These are phyloP conservation scores for Murina feae DNA, from an alignment of 2,113 vertebrate genomes.

Conservation along the genomic window DNA sequence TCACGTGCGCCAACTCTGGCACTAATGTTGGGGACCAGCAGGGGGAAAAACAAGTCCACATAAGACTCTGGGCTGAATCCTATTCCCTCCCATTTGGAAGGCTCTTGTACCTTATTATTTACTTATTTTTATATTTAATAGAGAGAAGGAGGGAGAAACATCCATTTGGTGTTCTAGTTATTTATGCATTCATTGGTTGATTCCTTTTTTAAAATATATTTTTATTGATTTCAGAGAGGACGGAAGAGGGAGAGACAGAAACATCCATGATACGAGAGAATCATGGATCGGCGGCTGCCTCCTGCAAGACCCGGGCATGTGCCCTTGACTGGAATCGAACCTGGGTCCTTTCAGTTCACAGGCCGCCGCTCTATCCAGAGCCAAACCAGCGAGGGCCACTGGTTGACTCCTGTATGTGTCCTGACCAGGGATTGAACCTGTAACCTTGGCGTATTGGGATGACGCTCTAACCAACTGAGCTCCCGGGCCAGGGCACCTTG, in stretches of 20 bases:
- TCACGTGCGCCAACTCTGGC: accelerated
- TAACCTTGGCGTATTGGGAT: neutral
- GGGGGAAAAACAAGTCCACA: neutral
- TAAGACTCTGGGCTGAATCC: neutral
- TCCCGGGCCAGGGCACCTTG: neutral
- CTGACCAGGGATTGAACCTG: neutral
- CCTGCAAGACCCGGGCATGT: too few species aligned
- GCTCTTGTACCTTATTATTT: neutral
- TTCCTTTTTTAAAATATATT: neutral
- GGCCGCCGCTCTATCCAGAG: too few species aligned
- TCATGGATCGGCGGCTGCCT: too few species aligned
- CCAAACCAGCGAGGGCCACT: too few species aligned
- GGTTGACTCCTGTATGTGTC: neutral
- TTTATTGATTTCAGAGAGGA: too few species aligned
- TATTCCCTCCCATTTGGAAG: neutral
- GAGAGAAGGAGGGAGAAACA: neutral
- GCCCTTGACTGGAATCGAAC: too few species aligned
- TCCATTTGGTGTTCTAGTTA: neutral
- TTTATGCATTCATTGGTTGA: neutral
- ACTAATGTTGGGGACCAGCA: neutral
- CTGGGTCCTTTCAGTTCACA: too few species aligned
- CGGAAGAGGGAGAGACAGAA: too few species aligned
- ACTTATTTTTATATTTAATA: neutral
- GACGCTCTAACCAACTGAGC: neutral
- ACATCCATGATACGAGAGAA: too few species aligned